Conservation (phyloP, 2,888 invertebrate genomes). For the Prosopocoilus inquinatus region DNA sequence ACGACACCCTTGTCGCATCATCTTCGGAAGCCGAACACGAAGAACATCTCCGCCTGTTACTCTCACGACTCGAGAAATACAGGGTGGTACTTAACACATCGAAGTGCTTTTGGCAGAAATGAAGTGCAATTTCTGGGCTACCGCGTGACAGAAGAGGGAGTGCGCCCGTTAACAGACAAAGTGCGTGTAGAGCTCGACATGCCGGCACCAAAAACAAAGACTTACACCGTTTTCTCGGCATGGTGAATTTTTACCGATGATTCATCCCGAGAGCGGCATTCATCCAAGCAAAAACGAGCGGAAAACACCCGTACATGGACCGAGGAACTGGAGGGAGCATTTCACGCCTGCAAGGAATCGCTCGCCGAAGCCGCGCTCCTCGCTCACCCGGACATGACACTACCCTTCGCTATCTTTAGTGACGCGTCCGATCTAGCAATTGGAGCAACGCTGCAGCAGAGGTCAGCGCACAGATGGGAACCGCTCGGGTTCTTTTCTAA, state of each 20-base stretch:
- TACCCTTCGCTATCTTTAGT: neutral
- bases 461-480: neutral
- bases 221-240: slow-evolving; percentile 33
- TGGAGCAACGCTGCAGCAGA: neutral
- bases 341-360: neutral
- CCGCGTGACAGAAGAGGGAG: neutral
- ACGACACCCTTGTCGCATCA: slow-evolving; percentile 24
- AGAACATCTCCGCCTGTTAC: neutral
- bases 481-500: slow-evolving; percentile 1
- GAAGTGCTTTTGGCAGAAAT: neutral
- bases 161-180: neutral
- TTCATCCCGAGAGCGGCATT: slow-evolving; percentile 36
- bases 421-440: neutral
- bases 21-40: too few species aligned
- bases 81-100: neutral
- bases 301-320: neutral
- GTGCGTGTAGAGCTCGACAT: neutral
- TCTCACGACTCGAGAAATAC: neutral
- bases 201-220: slow-evolving; percentile 21
- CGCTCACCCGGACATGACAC: neutral
- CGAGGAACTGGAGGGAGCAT: neutral
- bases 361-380: neutral
- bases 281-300: slow-evolving; percentile 28
- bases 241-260: slow-evolving; percentile 21
- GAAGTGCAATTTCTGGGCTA: neutral